Percentiles rank a stretch among this genome's conserved stretches.
phyloP scores from a whole-genome alignment of 2,113 vertebrate genomes.

The Rhadina sibilatrix region DNA sequence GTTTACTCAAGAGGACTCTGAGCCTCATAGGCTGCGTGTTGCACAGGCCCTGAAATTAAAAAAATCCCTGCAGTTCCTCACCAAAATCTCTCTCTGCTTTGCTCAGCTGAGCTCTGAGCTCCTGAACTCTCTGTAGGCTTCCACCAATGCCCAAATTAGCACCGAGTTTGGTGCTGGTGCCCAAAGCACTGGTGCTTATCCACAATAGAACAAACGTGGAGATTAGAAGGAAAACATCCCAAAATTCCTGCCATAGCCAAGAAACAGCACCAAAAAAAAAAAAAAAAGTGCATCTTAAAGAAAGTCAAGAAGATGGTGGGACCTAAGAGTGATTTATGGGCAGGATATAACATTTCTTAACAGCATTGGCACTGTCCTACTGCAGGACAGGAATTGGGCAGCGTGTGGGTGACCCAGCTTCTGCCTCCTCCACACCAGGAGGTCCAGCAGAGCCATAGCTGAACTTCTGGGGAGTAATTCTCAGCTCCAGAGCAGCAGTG shows the following conservation, averaged over 20 bases:
- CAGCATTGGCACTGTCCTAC: not conserved
- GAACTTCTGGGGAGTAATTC: not conserved
- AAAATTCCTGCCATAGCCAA: not conserved
- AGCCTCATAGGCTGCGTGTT: not conserved
- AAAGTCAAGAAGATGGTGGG: not conserved
- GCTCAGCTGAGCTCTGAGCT: not conserved
- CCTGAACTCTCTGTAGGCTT: not conserved
- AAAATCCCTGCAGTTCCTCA: not conserved
- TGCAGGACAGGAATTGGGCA: not conserved
- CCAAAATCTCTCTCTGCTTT: not conserved
- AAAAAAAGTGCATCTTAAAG: not conserved
- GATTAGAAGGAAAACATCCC: not conserved
- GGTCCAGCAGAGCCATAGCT: not conserved
- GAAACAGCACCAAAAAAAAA: not conserved
- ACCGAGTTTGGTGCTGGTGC: not conserved
- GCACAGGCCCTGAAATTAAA: not conserved
- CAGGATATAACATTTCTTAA: not conserved
- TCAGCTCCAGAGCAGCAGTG: not conserved
- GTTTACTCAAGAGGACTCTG: not conserved
- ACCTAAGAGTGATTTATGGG: not conserved
- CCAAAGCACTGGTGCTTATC: not conserved
- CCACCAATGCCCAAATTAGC: not conserved
- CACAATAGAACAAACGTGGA: not conserved
- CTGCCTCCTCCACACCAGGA: not conserved
- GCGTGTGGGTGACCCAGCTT: not conserved